Conservation (phyloP, 2,888 invertebrate genomes). For the Drosophila emarginata region DNA sequence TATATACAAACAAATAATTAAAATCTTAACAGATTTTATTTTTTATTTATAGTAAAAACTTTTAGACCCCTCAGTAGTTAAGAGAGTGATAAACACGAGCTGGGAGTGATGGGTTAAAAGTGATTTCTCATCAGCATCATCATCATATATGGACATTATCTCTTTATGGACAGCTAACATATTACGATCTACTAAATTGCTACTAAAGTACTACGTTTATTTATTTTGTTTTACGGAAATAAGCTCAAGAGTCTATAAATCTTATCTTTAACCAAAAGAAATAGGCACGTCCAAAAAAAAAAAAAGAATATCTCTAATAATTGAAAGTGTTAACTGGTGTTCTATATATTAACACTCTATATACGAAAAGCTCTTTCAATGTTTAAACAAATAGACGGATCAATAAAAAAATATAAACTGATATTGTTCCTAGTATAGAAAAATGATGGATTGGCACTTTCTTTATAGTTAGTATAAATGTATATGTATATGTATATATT, state of each 20-base stretch:
- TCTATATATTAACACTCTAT: not conserved
- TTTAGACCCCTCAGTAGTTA: not conserved
- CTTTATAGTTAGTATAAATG: not conserved
- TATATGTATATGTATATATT: too few species aligned
- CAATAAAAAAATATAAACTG: not conserved
- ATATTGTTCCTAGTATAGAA: not conserved
- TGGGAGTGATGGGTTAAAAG: slow-evolving; percentile 13
- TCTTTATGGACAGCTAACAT: not conserved
- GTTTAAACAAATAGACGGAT: not conserved
- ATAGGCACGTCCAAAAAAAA: not conserved
- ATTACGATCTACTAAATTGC: slow-evolving; percentile 11
- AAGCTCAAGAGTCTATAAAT: slow-evolving; percentile 8
- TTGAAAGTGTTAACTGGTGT: not conserved
- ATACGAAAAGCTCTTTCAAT: slow-evolving; percentile 5
- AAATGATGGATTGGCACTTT: not conserved
- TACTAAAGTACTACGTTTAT: not conserved
- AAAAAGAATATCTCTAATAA: not conserved
- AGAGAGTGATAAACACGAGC: not conserved
- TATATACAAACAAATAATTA: too few species aligned
- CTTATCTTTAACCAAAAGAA: not conserved
- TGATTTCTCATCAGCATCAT: not conserved
- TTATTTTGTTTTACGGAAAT: slow-evolving; percentile 3
- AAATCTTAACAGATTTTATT: not conserved
- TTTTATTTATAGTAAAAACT: not conserved
- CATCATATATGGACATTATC: slow-evolving; percentile 7